phyloP scores from a whole-genome alignment of 2,888 invertebrate genomes.

The Bellardia pandia region DNA sequence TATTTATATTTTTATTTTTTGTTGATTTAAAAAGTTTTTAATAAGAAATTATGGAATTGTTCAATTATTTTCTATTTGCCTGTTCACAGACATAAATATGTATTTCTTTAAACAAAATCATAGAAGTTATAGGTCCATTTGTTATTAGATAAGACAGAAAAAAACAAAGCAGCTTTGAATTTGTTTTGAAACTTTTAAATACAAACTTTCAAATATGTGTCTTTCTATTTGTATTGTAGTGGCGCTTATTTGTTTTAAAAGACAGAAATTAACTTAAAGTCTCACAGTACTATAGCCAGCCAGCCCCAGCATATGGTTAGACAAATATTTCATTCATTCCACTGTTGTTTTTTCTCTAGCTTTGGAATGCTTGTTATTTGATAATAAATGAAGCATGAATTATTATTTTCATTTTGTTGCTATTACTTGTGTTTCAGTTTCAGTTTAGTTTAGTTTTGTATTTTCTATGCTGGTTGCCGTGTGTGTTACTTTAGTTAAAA shows the following conservation, averaged over 20 bases:
- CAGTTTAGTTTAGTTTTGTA: not conserved
- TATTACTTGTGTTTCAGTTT: conserved; percentile 14
- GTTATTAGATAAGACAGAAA: conserved; percentile 30
- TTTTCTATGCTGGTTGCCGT: conserved; percentile 47
- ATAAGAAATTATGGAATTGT: not conserved
- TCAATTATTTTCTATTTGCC: conserved; percentile 12
- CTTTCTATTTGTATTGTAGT: conserved; percentile 7
- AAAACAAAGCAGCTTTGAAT: conserved; percentile 1
- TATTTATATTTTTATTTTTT: no score
- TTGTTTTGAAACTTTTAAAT: conserved; percentile 22
- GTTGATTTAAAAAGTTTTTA: no score
- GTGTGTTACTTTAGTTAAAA: conserved; percentile 34
- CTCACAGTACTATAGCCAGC: not conserved
- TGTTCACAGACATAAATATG: not conserved
- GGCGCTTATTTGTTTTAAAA: conserved; percentile 40
- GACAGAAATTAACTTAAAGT: conserved; percentile 12
- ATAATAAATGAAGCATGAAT: conserved; percentile 67
- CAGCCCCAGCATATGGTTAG: not conserved
- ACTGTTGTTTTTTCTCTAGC: conserved; percentile 11
- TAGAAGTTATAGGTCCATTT: conserved; percentile 34
- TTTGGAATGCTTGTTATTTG: conserved; percentile 56
- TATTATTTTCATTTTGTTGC: conserved; percentile 30
- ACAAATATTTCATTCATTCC: conserved; percentile 31
- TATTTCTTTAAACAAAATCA: not conserved
- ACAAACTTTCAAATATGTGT: conserved; percentile 35